Conservation (phyloP, 2,888 invertebrate genomes). For the Yponomeuta cagnagella region DNA sequence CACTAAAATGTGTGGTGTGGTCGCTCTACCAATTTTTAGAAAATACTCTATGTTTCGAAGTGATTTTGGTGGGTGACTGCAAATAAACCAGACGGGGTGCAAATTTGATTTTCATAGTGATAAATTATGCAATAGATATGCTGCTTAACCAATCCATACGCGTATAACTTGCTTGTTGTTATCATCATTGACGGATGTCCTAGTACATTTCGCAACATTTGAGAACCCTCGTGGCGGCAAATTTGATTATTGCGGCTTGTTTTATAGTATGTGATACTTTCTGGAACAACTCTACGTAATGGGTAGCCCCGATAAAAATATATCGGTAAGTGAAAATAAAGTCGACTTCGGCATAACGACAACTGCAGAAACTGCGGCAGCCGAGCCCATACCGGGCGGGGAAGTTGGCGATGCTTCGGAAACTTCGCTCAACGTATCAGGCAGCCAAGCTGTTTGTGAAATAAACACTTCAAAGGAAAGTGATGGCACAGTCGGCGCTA, state of each 20-base stretch:
- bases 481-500: slow-evolving; percentile 37
- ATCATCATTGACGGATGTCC: slow-evolving; percentile 72
- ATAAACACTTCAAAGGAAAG: slow-evolving; percentile 50
- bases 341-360: slow-evolving; percentile 27
- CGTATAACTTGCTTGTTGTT: slow-evolving; percentile 39
- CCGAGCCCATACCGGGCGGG: slow-evolving; percentile 45
- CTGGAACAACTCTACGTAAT: slow-evolving; percentile 30
- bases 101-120: neutral
- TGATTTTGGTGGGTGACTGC: neutral
- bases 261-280: slow-evolving; percentile 41
- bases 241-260: slow-evolving; percentile 54
- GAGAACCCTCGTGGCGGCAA: slow-evolving; percentile 67
- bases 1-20: slow-evolving; percentile 12
- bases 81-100: neutral
- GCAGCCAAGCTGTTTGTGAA: slow-evolving; percentile 31
- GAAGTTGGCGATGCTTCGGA: slow-evolving; percentile 46
- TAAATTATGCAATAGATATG: neutral
- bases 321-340: slow-evolving; percentile 40
- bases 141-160: neutral
- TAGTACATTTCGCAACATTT: slow-evolving; percentile 59
- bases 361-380: slow-evolving; percentile 26
- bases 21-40: neutral
- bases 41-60: neutral
- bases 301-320: slow-evolving; percentile 61
- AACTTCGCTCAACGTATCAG: slow-evolving; percentile 38